Percentiles rank a stretch among this genome's conserved stretches.
Conservation (phyloP, 2,888 invertebrate species). For the Sisyra nigra region DNA sequence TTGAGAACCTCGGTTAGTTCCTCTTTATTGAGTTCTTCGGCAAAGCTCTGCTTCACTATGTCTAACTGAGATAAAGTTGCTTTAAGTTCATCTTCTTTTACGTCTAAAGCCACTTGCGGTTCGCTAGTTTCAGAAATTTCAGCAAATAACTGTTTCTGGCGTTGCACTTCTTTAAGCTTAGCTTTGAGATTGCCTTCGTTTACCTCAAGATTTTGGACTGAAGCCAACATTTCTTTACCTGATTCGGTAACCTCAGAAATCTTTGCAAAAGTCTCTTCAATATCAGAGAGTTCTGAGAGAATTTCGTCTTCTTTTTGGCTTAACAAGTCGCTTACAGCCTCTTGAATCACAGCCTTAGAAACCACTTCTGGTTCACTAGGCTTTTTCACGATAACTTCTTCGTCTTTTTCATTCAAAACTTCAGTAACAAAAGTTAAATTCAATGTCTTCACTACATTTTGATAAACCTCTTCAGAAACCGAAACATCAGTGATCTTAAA, state of each 20-base stretch:
- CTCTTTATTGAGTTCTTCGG: too few species aligned
- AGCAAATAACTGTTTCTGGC: background rate
- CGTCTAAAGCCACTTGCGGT: background rate
- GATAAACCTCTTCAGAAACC: background rate
- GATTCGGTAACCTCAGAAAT: too few species aligned
- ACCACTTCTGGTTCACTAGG: background rate
- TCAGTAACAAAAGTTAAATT: background rate
- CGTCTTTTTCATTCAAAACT: background rate
- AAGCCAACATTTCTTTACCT: too few species aligned
- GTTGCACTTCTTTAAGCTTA: background rate
- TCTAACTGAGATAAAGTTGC: too few species aligned
- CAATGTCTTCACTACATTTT: background rate
- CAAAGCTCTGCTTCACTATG: too few species aligned
- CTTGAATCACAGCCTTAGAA: background rate
- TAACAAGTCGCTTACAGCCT: background rate
- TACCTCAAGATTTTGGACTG: too few species aligned
- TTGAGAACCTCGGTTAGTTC: too few species aligned
- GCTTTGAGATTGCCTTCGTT: background rate
- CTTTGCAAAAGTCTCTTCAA: too few species aligned
- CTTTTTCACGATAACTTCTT: background rate
- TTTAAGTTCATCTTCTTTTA: background rate
- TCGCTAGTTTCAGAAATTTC: background rate
- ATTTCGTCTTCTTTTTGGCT: constrained; percentile 1
- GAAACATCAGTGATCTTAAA: too few species aligned
- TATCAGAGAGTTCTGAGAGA: too few species aligned